Evolutionary conservation across 2,113 vertebrate species (phyloP).

Genomic region (Otocyon megalotis): DNA sequence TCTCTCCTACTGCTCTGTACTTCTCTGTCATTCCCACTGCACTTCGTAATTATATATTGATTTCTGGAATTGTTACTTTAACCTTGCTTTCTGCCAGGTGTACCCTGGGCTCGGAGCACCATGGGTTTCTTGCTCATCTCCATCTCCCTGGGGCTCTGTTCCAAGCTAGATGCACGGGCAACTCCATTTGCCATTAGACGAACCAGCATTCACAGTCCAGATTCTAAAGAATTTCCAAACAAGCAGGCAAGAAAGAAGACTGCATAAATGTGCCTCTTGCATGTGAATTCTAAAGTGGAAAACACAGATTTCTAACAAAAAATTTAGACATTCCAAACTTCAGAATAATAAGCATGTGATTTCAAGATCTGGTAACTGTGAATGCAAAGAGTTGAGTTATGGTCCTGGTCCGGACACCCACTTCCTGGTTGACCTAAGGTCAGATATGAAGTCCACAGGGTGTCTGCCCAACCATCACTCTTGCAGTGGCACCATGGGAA

Average conservation of each 20-base stretch:
- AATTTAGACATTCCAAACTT: background rate
- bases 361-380: background rate
- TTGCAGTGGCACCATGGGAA: background rate
- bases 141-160: background rate
- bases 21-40: background rate
- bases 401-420: background rate
- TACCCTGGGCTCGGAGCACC: background rate
- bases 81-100: background rate
- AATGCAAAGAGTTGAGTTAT: background rate
- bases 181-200: background rate
- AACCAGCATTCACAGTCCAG: background rate
- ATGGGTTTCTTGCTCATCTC: background rate
- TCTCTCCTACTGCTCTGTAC: background rate
- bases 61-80: background rate
- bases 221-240: background rate
- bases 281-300: background rate
- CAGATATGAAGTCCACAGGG: background rate
- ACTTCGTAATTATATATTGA: background rate
- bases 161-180: background rate
- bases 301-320: background rate
- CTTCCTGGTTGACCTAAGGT: background rate
- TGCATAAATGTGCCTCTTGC: background rate
- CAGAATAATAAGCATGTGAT: background rate
- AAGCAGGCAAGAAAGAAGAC: background rate
- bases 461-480: background rate